phyloP scores from a whole-genome alignment of 2,888 invertebrate genomes.

The Apodemia zela region DNA sequence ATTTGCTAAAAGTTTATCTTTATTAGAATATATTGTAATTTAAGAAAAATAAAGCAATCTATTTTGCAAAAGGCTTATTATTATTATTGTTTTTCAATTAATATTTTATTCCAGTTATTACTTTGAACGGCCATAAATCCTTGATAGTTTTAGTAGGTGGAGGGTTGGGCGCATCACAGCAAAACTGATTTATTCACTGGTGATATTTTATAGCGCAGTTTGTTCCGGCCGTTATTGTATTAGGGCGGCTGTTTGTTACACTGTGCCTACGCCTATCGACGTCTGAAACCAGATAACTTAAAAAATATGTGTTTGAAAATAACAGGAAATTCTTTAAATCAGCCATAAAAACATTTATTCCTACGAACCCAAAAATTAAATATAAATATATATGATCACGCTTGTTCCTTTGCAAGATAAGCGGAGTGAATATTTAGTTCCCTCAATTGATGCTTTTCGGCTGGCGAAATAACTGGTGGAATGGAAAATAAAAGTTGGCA shows the following conservation, averaged over 20 bases:
- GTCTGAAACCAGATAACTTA: not conserved
- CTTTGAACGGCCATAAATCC: constrained; percentile 70
- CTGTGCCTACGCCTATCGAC: constrained; percentile 36
- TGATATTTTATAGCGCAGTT: constrained; percentile 84
- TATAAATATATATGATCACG: no score
- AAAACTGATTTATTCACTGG: constrained; percentile 83
- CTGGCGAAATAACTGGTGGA: no score
- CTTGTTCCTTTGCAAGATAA: no score
- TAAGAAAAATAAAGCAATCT: no score
- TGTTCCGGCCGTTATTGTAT: constrained; percentile 85
- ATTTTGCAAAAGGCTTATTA: not conserved
- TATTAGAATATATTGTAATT: no score
- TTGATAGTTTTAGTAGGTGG: constrained; percentile 55
- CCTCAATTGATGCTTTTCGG: no score
- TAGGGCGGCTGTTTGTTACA: constrained; percentile 80
- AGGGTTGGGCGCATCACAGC: constrained; percentile 62
- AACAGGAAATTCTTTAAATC: not conserved
- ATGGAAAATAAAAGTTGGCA: no score
- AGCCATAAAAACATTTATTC: no score
- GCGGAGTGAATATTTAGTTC: no score
- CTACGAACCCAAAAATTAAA: no score
- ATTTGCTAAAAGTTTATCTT: no score
- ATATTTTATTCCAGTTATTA: constrained; percentile 69
- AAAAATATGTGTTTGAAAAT: constrained; percentile 10
- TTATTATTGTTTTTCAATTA: constrained; percentile 44